Conservation (phyloP, 2,888 invertebrate species). For the Deilephila porcellus region DNA sequence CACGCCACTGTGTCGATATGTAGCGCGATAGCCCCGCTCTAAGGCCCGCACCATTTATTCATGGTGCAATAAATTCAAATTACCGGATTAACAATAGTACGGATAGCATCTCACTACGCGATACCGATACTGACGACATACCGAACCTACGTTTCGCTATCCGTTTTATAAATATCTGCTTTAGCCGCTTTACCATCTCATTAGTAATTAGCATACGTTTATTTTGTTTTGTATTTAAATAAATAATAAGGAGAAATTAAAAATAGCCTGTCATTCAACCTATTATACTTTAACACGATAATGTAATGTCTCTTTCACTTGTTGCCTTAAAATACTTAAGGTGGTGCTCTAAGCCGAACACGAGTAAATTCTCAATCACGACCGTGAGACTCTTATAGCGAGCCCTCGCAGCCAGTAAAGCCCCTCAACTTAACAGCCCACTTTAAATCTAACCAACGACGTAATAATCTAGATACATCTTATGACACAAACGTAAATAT, state of each 20-base stretch:
- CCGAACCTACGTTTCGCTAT: constrained; percentile 54
- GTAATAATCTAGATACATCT: constrained; percentile 52
- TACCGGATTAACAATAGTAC: constrained; percentile 84
- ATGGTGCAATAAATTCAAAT: constrained; percentile 85
- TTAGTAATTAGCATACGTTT: neutral
- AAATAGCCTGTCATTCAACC: neutral
- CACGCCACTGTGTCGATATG: constrained; percentile 73
- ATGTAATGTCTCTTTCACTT: neutral
- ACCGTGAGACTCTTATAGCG: neutral
- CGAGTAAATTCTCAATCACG: constrained; percentile 1
- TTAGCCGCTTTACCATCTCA: neutral
- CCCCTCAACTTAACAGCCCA: constrained; percentile 53
- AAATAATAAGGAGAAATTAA: neutral
- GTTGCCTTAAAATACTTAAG: neutral
- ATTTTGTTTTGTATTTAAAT: neutral
- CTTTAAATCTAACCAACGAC: constrained; percentile 56
- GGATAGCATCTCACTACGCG: constrained; percentile 76
- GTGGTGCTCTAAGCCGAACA: neutral
- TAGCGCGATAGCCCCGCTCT: constrained; percentile 72
- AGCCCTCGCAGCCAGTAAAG: constrained; percentile 41
- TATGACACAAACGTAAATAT: constrained; percentile 56
- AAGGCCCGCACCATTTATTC: constrained; percentile 78
- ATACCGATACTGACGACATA: constrained; percentile 63
- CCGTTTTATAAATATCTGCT: constrained; percentile 49
- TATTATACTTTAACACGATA: neutral